Evolutionary conservation across 1,140 invertebrate genomes (phyloP), one percentile per base, ranked within the genome.

Genomic region (Galendromus occidentalis): DNA sequence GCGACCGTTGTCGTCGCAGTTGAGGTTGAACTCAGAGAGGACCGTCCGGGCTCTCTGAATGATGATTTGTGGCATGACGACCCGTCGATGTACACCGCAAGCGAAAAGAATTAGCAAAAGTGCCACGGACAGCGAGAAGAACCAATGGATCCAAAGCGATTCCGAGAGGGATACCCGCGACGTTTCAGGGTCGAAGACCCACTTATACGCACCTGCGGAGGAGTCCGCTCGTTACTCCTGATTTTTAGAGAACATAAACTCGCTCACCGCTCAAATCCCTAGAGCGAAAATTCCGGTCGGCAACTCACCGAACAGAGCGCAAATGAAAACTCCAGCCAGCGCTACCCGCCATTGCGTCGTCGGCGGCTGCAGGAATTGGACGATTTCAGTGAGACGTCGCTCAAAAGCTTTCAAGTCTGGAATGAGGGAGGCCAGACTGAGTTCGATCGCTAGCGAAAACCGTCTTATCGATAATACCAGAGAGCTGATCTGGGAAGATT

Each of bases 361-460:
- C 59, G 87, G 83, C 63, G 92, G 92, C 73, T 91, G 87, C 67
- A 94, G 80, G 75, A 88, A 89, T 69, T 85, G 83, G 74, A 96
- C 91, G n/a, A 97, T 90, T 82, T 97, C 93, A 7, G 91, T 95
- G 1, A 97, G 77, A 65, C 93, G 81, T 67, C 91, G 81, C 75
- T 96, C 93, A 78, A 96, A 97, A 39, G 92, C 91, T 78, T 95
- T 96, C 68, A 97, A 79, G 82, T 96, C 92, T 94, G 77, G 72
- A 84, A 84, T 71, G 9, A 65, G 44, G 4, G 22, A 18, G n/a
- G n/a, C n/a, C n/a, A n/a, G 17, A 30, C 29, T 22, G n/a, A 59
- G 29, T 68, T 12, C 67, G 33, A 7, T 39, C 44, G 33, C 17
- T 29, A 22, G 30, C 1, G 25, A 1, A 5, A 22, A 59, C n/a